Conservation (phyloP, 1,140 invertebrate genomes). For the Catajapyx aquilonaris region DNA sequence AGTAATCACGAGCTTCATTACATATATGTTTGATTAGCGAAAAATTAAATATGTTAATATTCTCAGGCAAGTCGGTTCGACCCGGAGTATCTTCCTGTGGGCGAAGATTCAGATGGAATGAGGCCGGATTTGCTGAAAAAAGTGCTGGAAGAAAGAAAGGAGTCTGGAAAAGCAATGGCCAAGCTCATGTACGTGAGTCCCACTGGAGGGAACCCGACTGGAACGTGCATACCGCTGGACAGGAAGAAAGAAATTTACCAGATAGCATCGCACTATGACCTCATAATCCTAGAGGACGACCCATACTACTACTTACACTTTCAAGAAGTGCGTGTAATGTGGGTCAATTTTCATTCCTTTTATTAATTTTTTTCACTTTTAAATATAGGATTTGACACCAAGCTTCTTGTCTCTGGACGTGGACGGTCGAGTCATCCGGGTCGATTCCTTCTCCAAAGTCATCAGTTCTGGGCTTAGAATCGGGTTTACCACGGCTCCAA, state of each 20-base stretch:
- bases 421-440: constrained; percentile 49
- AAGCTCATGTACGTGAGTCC: constrained; percentile 37
- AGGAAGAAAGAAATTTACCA: constrained; percentile 46
- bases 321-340: no score
- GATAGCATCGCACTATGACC: constrained; percentile 49
- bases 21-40: not conserved
- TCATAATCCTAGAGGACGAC: constrained; percentile 61
- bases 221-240: constrained; percentile 36
- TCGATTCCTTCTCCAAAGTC: constrained; percentile 64
- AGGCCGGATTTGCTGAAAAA: no score
- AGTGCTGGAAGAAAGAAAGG: no score
- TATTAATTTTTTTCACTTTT: no score
- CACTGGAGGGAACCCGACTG: constrained; percentile 45
- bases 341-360: no score
- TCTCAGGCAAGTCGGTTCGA: no score
- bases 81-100: no score
- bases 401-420: constrained; percentile 52
- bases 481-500: constrained; percentile 46
- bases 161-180: no score
- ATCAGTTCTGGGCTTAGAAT: constrained; percentile 45
- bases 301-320: constrained; percentile 58
- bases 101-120: no score
- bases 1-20: constrained; percentile 27
- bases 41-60: no score
- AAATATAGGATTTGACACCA: no score